Evolutionary conservation across 2,113 vertebrate species (phyloP), one percentile per base, ranked within the genome.

Genomic region (Montifringilla adamsi): DNA sequence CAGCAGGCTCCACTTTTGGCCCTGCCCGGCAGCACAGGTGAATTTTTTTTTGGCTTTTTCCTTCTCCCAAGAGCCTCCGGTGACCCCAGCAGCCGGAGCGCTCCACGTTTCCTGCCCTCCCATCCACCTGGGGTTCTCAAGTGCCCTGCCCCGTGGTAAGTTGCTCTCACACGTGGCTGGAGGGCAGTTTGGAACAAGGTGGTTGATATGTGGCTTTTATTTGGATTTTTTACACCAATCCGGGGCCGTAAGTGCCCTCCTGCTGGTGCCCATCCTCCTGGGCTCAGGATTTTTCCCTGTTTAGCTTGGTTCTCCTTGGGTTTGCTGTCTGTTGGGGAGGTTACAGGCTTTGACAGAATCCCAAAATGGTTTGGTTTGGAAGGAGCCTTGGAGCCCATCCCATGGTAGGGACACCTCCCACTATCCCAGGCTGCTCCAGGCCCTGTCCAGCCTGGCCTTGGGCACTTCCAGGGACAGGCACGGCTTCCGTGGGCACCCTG

Each of bases 171-270:
- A 2, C 16, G 0, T 5, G 43, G 44, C 31, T 58, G 31, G 4
- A 8, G 4, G 28, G 50, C 18, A 15, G 1, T 18, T 30, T 19
- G 37, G 18, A 66, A 5, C 14, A 27, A 52, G 28, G 20, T n/a
- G 81, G 23, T n/a, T 24, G 14, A 21, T 59, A 19, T 4, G 2
- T 15, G 28, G 2, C 7, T 58, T 63, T 50, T 8, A 11, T 24
- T 35, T 30, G 6, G 2, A 0, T 22, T 52, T 31, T 37, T 18
- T 5, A 18, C 31, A 10, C 14, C 3, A 2, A 13, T 13, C 19
- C 30, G 14, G 31, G n/a, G 13, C 5, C 5, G 2, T 2, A 6
- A 0, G 3, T 15, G 31, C 27, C 56, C 27, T 0, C 0, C 18
- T 50, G 49, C 30, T 37, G 17, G 2, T 1, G 15, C 41, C 31